Base-by-base conservation (phyloP, 2,888 invertebrate species). In the Oxytorus armatus region DNA sequence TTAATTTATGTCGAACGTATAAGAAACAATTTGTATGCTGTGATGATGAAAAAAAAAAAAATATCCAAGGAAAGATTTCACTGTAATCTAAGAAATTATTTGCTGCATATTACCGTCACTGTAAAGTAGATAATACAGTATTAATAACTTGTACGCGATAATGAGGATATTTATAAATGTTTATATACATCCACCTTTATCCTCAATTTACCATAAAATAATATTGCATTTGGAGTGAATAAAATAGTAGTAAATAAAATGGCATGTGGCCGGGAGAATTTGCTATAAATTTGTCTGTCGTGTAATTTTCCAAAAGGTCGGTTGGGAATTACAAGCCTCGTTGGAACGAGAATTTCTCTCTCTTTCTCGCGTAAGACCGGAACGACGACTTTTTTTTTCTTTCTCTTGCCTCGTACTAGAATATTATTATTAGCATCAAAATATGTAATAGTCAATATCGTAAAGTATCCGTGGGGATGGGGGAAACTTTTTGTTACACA, bases 371-470 rank as follows among this genome's bases (percentile, higher is more conserved):
- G 42, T 44, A 61, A 77, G 72, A 65, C 74, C 77, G 42, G 69
- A 66, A 77, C 49, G 79, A 84, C 83, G 82, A 82, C 82, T 86
- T 85, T 23, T 51, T 61, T 51, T 39, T 85, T 23, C 42, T 61
- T 51, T 39, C 36, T 61, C 11, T 5, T 29, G 33, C 21, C 51
- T 51, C 59, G 39, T 57, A 59, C 65, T 18, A 51, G 65, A 63
- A 63, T 69, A 47, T 29, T 11, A 21, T 16, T 51, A 79, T 79
- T 70, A 79, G 59, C 79, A 79, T 79, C 51, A 75, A 70, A 73
- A 79, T 69, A 33, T 51, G 70, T 75, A 79, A 75, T 79, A 70
- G 85, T 87, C 87, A 85, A 88, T 88, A 88, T 86, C 88, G 86
- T 89, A 89, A 88, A 89, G 82, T 72, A 84, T 83, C 78, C 82